A percentile compares a stretch with the other conserved stretches of the same genome.
Evolutionary conservation across 2,888 invertebrate species (phyloP).

Genomic region (Choreutis nemorana): DNA sequence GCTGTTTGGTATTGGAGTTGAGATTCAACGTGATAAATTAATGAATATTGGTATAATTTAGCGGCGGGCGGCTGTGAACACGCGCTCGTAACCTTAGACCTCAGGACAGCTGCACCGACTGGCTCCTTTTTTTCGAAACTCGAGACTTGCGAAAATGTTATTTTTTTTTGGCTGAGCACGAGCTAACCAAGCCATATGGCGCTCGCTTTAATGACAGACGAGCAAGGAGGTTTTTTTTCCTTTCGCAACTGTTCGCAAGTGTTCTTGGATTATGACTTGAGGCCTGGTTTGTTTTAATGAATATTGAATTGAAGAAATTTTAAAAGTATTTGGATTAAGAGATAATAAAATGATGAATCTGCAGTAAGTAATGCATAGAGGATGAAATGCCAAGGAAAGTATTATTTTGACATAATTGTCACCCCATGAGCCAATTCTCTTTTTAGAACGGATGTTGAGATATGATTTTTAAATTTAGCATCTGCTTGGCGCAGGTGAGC

Average conservation of each 20-base stretch:
- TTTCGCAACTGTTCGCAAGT: slow-evolving; percentile 5
- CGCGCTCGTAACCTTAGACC: slow-evolving; percentile 54
- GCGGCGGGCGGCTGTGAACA: slow-evolving; percentile 16
- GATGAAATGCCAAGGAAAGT: no score
- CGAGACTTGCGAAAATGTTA: slow-evolving; percentile 47
- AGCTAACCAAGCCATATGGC: slow-evolving; percentile 54
- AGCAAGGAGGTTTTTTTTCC: slow-evolving; percentile 10
- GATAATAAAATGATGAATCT: no score
- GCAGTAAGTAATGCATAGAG: no score
- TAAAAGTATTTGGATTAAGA: no score
- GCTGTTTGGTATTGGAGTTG: no score
- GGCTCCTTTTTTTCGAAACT: slow-evolving; percentile 42
- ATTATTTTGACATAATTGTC: no score
- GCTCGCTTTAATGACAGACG: slow-evolving; percentile 24
- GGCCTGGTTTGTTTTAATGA: no score
- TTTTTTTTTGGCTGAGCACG: slow-evolving; percentile 42
- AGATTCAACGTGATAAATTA: no score
- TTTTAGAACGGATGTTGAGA: slow-evolving; percentile 60
- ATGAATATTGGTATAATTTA: no score
- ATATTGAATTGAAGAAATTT: no score
- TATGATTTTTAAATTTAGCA: no score
- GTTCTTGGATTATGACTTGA: background rate
- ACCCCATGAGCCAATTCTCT: slow-evolving; percentile 52
- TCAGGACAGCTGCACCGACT: slow-evolving; percentile 39
- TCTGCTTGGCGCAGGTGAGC: slow-evolving; percentile 60